Evolutionary conservation across 64 coral and sea anemone species (phyloP).

Genomic region (Porites lutea): DNA sequence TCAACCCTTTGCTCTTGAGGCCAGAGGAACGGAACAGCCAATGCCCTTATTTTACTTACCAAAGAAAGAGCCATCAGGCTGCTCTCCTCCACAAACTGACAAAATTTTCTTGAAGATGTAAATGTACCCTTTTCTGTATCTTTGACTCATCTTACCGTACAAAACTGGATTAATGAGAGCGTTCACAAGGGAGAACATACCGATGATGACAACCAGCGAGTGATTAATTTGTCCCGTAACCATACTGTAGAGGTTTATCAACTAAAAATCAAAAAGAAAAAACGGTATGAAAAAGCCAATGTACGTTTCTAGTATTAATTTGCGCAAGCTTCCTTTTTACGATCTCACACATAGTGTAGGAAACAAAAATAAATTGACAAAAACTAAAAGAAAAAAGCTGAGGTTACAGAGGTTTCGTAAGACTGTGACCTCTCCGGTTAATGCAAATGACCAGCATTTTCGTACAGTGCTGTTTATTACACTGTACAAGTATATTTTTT

Average conservation of each 20-base stretch:
- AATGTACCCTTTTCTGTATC: constrained; percentile 75
- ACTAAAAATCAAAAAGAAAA: constrained; percentile 37
- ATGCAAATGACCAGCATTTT: too few relatives aligned
- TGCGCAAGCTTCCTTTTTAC: too few relatives aligned
- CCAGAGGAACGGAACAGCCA: too few relatives aligned
- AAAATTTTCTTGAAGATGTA: constrained; percentile 72
- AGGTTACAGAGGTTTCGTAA: too few relatives aligned
- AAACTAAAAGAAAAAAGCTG: too few relatives aligned
- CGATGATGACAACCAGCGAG: constrained; percentile 73
- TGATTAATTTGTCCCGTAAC: constrained; percentile 52
- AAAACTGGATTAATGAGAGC: constrained; percentile 88
- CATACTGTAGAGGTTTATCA: constrained; percentile 83
- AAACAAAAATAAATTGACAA: too few relatives aligned
- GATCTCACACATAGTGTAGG: too few relatives aligned
- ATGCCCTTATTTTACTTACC: constrained; percentile 40
- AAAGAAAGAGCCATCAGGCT: constrained; percentile 74
- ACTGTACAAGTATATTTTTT: too few relatives aligned
- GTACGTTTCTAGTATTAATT: too few relatives aligned
- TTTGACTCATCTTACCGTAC: constrained; percentile 87
- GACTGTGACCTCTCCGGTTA: too few relatives aligned
- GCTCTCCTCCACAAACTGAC: constrained; percentile 54
- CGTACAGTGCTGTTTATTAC: too few relatives aligned
- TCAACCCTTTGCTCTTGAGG: too few relatives aligned
- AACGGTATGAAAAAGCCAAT: neutral
- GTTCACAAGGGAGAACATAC: constrained; percentile 81